Percentiles rank a stretch among this genome's conserved stretches.
phyloP scores from a whole-genome alignment of 2,888 invertebrate species.

The Erebia palarica region DNA sequence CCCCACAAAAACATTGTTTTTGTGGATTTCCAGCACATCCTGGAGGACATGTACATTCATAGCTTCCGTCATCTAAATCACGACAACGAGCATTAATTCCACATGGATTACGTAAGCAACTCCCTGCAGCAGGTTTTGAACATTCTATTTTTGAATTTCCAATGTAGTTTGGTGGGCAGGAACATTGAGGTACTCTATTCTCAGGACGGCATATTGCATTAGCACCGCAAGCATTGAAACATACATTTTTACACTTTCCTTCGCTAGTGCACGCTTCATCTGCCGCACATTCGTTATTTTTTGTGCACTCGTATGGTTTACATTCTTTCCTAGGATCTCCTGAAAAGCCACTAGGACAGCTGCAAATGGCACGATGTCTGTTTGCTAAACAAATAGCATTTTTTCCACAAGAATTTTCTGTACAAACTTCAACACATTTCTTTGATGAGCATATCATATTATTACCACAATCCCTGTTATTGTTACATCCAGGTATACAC shows the following conservation, averaged over 20 bases:
- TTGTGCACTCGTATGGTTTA: conserved; percentile 88
- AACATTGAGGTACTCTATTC: conserved; percentile 90
- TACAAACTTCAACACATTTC: conserved; percentile 88
- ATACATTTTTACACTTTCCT: conserved; percentile 90
- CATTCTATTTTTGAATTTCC: conserved; percentile 92
- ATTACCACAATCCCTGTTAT: conserved; percentile 89
- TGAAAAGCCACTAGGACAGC: conserved; percentile 93
- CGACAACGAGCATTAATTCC: conserved; percentile 92
- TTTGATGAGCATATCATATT: conserved; percentile 86
- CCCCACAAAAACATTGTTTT: conserved; percentile 90
- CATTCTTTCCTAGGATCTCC: conserved; percentile 91
- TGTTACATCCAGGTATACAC: conserved; percentile 91
- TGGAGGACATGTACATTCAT: conserved; percentile 90
- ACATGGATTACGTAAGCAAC: conserved; percentile 91
- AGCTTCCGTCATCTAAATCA: conserved; percentile 88
- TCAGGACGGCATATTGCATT: conserved; percentile 93
- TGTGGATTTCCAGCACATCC: conserved; percentile 92
- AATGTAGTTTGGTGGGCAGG: conserved; percentile 89
- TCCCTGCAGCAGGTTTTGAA: conserved; percentile 85
- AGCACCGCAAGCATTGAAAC: conserved; percentile 89
- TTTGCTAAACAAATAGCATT: conserved; percentile 91
- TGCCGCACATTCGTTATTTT: conserved; percentile 88
- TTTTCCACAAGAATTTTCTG: conserved; percentile 88
- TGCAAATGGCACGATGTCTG: conserved; percentile 91
- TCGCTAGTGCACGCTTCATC: conserved; percentile 89